Base-by-base conservation (phyloP, 92 coral and sea anemone species). In the Parazoanthus swiftii region DNA sequence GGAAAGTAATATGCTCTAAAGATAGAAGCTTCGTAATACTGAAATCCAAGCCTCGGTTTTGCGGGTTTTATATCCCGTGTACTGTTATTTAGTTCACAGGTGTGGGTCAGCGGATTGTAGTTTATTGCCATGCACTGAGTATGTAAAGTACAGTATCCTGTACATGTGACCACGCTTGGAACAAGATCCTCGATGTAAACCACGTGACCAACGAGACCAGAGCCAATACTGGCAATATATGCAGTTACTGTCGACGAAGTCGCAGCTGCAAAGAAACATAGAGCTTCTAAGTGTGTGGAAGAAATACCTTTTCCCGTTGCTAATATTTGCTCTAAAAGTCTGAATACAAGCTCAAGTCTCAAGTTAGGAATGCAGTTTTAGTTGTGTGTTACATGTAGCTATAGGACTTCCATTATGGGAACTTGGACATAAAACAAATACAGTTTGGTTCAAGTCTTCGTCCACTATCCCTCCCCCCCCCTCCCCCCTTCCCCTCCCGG, bases 41-140 rank as follows among this genome's bases (percentile, higher is more conserved):
- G 63, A 79, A 79, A 79, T 37, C 82, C 82, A 37, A 15, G 38
- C 71, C 85, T 58, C 15, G 85, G n/a, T 23, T 18, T 38, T 3
- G 73, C 20, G 23, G 85, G 85, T 18, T 13, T 51, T 25, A 10
- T 54, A 26, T 58, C 73, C 42, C 85, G 26, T 59, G 73, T 80
- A 39, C 85, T 58, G 85, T 58, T 80, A 80, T 73, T 80, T 37
- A 80, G 71, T 25, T 80, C 85, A 39, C 85, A 80, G 0, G 21
- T 58, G 26, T 23, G 6, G 85, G 85, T 58, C 85, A 56, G 73
- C 85, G 71, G 71, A 13, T 58, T 58, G 36, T 80, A 80, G 73
- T 80, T 80, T 35, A 80, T 14, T 33, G 85, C 68, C 70, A 59
- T 35, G 43, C 85, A 80, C 46, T 58, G 73, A 11, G 29, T 18